Evolutionary conservation across 2,888 invertebrate genomes (phyloP), one percentile per base, ranked within the genome.

Genomic region (Agonopterix alstromeriana): DNA sequence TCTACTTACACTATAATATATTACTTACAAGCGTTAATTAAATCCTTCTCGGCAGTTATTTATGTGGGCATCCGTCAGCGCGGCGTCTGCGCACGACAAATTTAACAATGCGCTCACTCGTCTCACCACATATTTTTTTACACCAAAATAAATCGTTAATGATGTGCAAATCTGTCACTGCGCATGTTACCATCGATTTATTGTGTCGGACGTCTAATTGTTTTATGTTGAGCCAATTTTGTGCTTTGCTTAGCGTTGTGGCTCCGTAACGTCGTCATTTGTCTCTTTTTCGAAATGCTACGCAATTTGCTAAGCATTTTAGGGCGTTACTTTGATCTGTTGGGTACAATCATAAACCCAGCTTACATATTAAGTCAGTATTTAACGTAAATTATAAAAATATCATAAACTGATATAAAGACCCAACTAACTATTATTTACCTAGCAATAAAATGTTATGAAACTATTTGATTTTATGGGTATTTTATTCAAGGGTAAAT

Each of bases 111-210:
- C 76, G n/a, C 57, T 62, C 67, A 54, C 57, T 63, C 70, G 58
- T 58, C 62, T 65, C 61, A 27, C 10, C 43, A 11, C 46, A 17
- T 3, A 10, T 10, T 17, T 45, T 46, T 50, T 45, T 50, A 38
- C 47, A 38, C 58, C 59, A 62, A 62, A 73, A 69, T 72, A 75
- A 70, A 70, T 60, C 63, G 58, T 63, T 83, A 84, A 85, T 81
- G 77, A 85, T 71, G 77, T 73, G 81, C 83, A 76, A 81, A 85
- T 85, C 81, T 81, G 85, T 82, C 83, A 71, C 69, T 70, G 65
- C 59, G 56, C 70, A 64, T 70, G 77, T 77, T 70, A 57, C 57
- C 59, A 56, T 61, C 68, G 68, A 86, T 85, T 83, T 85, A 86
- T 81, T 61, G 63, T 57, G 61, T 60, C 58, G 58, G 58, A 49